Evolutionary conservation across 2,113 vertebrate genomes (phyloP).

Genomic region (Oreochromis spilurus): DNA sequence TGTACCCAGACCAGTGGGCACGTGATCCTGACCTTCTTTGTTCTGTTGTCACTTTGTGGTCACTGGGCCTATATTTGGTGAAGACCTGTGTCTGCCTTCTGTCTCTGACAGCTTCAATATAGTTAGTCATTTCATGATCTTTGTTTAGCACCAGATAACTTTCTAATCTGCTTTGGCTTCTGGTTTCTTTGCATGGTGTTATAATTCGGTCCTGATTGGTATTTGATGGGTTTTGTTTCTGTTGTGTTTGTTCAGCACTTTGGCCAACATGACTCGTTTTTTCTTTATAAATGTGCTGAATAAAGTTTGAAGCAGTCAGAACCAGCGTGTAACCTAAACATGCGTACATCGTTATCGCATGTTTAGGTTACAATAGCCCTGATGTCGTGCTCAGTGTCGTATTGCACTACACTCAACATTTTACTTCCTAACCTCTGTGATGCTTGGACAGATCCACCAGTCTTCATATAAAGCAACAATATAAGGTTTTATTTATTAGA

Average conservation of each 20-base stretch:
- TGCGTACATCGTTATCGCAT: not conserved
- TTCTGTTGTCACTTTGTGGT: not conserved
- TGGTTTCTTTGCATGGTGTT: not conserved
- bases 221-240: not conserved
- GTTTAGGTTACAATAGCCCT: not conserved
- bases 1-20: not conserved
- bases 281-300: not conserved
- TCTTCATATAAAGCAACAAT: not conserved
- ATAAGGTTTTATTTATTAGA: no score
- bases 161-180: not conserved
- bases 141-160: not conserved
- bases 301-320: not conserved
- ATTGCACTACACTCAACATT: not conserved
- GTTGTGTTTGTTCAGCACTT: not conserved
- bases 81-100: not conserved
- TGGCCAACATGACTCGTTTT: not conserved
- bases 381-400: not conserved
- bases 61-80: not conserved
- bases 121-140: not conserved
- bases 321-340: no score
- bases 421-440: not conserved
- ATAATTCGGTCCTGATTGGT: rapidly evolving
- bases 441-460: not conserved
- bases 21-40: not conserved
- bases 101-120: not conserved